phyloP scores from a whole-genome alignment of 2,113 vertebrate species.

The Tretioscincus oriximinensis region DNA sequence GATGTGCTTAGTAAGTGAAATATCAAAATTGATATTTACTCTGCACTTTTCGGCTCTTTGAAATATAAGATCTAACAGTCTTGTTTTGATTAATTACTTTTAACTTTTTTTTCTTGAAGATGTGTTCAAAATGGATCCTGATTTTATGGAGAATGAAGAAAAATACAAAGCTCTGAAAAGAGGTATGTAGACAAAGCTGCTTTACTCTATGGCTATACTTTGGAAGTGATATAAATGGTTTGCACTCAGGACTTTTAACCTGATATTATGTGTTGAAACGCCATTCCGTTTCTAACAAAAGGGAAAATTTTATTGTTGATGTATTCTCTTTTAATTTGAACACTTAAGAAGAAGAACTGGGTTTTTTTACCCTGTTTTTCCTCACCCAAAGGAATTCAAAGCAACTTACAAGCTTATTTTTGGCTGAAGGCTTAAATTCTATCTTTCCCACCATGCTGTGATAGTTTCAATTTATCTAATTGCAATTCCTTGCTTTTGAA shows the following conservation, averaged over 20 bases:
- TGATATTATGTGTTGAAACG: too few species aligned
- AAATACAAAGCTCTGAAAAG: slow-evolving; percentile 94
- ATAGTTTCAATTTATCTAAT: too few species aligned
- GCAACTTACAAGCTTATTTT: too few species aligned
- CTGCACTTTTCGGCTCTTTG: background rate
- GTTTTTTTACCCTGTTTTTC: too few species aligned
- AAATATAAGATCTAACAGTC: background rate
- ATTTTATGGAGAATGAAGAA: slow-evolving; percentile 95
- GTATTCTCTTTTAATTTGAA: too few species aligned
- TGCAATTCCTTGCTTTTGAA: too few species aligned
- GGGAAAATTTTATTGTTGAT: too few species aligned
- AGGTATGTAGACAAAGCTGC: slow-evolving; percentile 74
- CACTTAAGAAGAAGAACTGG: too few species aligned
- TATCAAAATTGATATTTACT: background rate
- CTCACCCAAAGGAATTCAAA: too few species aligned
- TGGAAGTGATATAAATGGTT: background rate
- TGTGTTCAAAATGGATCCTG: slow-evolving; percentile 96
- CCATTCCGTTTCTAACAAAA: too few species aligned
- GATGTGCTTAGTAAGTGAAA: slow-evolving; percentile 89
- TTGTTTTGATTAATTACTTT: slow-evolving; percentile 10
- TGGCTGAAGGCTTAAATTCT: too few species aligned
- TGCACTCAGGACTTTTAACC: background rate
- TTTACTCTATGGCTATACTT: background rate
- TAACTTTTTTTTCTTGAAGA: slow-evolving; percentile 72
- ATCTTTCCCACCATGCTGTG: too few species aligned